Conservation (phyloP, 2,113 vertebrate genomes). For the Petaurus breviceps region DNA sequence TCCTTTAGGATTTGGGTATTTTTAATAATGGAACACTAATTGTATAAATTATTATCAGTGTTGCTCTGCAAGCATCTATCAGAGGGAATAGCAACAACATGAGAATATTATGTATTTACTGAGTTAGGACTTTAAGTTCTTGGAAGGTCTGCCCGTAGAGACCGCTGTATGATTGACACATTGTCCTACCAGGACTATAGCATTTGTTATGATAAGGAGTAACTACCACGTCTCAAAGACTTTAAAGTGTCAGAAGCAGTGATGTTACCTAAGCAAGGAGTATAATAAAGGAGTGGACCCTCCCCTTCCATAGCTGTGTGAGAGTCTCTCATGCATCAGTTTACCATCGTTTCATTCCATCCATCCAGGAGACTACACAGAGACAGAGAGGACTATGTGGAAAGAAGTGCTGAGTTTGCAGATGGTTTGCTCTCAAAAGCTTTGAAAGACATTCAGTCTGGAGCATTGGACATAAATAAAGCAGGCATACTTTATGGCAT, state of each 20-base stretch:
- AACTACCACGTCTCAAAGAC: conserved; percentile 89
- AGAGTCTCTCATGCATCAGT: conserved; percentile 96
- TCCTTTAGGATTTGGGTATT: conserved; percentile 88
- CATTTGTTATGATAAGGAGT: conserved; percentile 92
- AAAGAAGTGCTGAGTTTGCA: conserved; percentile 99
- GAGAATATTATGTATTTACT: conserved; percentile 85
- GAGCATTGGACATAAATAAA: conserved; percentile 97
- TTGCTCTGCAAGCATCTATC: conserved; percentile 89
- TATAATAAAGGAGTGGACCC: conserved; percentile 99
- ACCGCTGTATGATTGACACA: conserved; percentile 92
- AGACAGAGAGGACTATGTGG: conserved; percentile 96
- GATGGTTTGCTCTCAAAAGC: conserved; percentile 99
- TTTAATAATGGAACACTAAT: conserved; percentile 84
- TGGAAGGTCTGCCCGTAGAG: conserved; percentile 91
- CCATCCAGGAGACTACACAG: conserved; percentile 99
- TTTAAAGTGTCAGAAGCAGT: conserved; percentile 96
- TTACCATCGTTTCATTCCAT: conserved; percentile 99
- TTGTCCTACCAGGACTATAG: conserved; percentile 94
- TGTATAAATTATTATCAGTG: conserved; percentile 85
- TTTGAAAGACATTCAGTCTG: conserved; percentile 99
- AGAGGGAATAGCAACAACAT: conserved; percentile 87
- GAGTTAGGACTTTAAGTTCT: conserved; percentile 91
- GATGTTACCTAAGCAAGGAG: conserved; percentile 99
- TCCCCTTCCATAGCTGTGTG: conserved; percentile 94
- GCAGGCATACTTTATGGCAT: conserved; percentile 99